Evolutionary conservation across 2,888 invertebrate genomes (phyloP).

Genomic region (Tachina grossa): DNA sequence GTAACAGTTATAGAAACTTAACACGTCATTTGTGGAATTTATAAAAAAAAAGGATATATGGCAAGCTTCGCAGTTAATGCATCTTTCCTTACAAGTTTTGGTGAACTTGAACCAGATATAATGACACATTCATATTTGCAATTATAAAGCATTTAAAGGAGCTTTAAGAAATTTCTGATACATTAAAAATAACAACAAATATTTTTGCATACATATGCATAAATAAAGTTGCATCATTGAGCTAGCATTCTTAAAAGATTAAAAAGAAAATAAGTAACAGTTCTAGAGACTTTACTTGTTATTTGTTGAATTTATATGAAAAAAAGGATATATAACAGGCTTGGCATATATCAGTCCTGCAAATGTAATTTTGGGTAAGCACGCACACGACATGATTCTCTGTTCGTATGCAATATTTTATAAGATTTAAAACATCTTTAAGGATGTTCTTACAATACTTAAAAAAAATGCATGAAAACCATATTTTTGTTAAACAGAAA

Average conservation of each 20-base stretch:
- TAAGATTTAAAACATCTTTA: neutral
- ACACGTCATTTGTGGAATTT: neutral
- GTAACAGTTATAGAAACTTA: too few relatives aligned
- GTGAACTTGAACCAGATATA: too few relatives aligned
- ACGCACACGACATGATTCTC: neutral
- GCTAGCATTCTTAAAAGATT: too few relatives aligned
- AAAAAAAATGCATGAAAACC: too few relatives aligned
- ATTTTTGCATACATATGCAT: too few relatives aligned
- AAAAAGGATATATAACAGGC: neutral
- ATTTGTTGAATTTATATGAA: neutral
- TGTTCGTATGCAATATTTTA: neutral
- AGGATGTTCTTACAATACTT: neutral
- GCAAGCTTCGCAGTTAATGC: neutral
- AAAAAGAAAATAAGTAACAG: too few relatives aligned
- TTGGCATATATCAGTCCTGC: neutral
- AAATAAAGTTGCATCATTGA: too few relatives aligned
- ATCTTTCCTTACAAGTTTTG: neutral
- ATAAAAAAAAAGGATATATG: constrained; percentile 27
- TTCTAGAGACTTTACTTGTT: too few relatives aligned
- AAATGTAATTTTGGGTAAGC: neutral
- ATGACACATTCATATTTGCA: too few relatives aligned
- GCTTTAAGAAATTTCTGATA: neutral
- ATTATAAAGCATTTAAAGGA: neutral
- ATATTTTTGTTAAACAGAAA: too few relatives aligned
- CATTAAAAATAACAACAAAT: too few relatives aligned